Evolutionary conservation across 2,797 vertebrate species (phyloP).

Genomic region (Sebastes wilsoni): DNA sequence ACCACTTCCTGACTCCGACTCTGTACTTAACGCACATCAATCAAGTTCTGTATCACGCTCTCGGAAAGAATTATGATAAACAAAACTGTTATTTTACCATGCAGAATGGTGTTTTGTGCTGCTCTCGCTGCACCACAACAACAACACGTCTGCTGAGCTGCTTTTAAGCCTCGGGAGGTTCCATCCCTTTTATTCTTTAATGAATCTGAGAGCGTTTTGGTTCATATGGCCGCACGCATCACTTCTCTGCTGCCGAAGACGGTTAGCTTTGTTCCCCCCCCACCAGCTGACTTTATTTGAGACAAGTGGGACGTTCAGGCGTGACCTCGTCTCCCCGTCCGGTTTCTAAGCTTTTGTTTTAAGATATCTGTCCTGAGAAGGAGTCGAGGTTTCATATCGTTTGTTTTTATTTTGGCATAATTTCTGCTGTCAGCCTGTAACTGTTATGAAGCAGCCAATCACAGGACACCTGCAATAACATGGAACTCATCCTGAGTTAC

Average conservation of each 20-base stretch:
- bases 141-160: not conserved
- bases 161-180: not conserved
- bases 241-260: not conserved
- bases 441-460: not conserved
- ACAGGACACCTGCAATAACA: not conserved
- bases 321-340: not conserved
- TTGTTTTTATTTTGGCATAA: not conserved
- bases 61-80: not conserved
- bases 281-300: not conserved
- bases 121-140: not conserved
- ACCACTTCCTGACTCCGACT: not conserved
- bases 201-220: not conserved
- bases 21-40: not conserved
- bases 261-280: not conserved
- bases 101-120: not conserved
- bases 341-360: not conserved
- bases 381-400: not conserved
- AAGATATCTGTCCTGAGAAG: not conserved
- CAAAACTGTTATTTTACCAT: not conserved
- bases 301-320: not conserved
- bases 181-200: not conserved
- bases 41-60: not conserved
- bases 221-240: not conserved
- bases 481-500: not conserved
- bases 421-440: not conserved